Base-by-base conservation (phyloP, 2,113 vertebrate species). In the Meriones unguiculatus region DNA sequence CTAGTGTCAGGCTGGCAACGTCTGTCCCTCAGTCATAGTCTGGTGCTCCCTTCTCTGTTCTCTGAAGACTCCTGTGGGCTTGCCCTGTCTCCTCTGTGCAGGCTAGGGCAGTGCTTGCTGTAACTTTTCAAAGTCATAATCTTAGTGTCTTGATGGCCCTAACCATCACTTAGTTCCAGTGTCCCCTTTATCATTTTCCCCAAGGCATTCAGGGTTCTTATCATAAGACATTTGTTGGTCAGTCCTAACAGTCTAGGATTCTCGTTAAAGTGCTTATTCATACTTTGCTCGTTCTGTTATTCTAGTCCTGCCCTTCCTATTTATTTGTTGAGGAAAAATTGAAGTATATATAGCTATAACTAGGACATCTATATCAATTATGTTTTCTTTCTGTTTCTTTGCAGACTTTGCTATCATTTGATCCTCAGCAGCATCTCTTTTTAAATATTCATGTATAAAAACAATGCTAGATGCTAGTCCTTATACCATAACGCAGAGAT, bases 91-190 rank as follows among this genome's bases (percentile, higher is more conserved):
- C 32, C 18, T 15, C 32, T 88, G 24, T 59, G 54, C 72, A 69
- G 59, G 41, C 64, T 2, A 64, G 32, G 35, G 12, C 72, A 82
- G 13, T 22, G 46, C 94, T 69, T 78, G 73, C 82, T 50, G 75
- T 89, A 87, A 75, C 57, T 84, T 87, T 84, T 65, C 75, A 76
- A 92, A 92, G 70, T 85, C 28, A 5, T 75, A 78, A 78, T 81
- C 67, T 90, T 35, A 57, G 22, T 81, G 89, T 92, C 41, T 75
- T 54, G 67, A 41, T 89, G 70, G 2, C 75, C 9, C 32, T 77
- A 65, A 54, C 17, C 13, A 11, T 65, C 91, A 75, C 3, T 90
- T 86, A 86, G 52, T 93, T 82, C 30, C 69, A 76, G 4, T 87
- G 38, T 65, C 25, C n/a, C 65, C 75, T 54, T 57, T 54, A 59